Evolutionary conservation across 92 coral and sea anemone genomes (phyloP), one percentile per base, ranked within the genome.

Genomic region (Porites rus): DNA sequence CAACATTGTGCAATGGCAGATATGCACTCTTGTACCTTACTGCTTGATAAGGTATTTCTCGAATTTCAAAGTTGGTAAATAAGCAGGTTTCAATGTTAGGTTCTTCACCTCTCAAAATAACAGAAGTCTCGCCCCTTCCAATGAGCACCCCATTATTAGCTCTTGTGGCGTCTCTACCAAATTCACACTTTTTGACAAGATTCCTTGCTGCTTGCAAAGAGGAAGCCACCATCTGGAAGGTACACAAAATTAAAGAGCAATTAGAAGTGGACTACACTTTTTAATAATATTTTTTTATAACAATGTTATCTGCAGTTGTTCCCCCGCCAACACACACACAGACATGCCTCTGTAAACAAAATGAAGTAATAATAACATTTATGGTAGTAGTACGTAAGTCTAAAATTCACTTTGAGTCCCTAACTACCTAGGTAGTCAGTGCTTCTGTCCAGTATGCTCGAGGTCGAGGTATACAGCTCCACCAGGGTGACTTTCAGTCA

Each of bases 141-240:
- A 88, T 74, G 70, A 88, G 80, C 64, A 88, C 79, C 21, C 91
- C 91, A 79, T 63, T 61, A 54, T 75, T 74, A 17, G 67, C 83
- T 79, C 90, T 86, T 77, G 90, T 86, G 18, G 31, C 82, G 78
- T 86, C 56, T 6, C 60, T 78, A 18, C 25, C 50, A 63, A 63
- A 79, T 80, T 88, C 84, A 74, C 91, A 74, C 68, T 54, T 20
- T 80, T 61, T 58, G 20, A 74, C 87, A 65, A 88, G 91, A 18
- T 74, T 62, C 51, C 72, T 82, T 88, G 87, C 91, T 22, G 91
- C 91, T 59, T 81, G 72, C 28, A 88, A 43, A 72, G 90, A 80
- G 38, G 90, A 59, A 17, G 90, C 90, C 65, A 87, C 90, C 90
- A 87, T 87, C 90, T 87, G 70, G 13, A 58, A 75, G 66, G 8